Percentiles rank a stretch among this genome's conserved stretches.
phyloP scores from a whole-genome alignment of 1,140 invertebrate genomes.

The Phymorhynchus buccinoides region DNA sequence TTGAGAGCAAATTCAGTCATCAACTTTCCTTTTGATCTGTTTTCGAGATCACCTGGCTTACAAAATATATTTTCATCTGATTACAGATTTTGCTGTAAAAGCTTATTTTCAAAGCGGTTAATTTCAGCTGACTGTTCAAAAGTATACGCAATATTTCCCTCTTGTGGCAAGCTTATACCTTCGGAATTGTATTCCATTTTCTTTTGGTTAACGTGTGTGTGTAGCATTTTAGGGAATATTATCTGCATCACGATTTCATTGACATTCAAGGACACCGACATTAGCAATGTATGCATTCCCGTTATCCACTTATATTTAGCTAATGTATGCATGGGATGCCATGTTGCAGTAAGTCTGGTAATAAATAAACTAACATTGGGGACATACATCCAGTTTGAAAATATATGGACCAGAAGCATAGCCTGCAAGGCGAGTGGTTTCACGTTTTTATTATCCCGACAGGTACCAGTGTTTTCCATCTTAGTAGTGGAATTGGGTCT shows the following conservation, averaged over 20 bases:
- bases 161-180: background rate
- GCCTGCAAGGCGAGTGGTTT: background rate
- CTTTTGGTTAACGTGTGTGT: background rate
- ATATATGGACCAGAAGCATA: background rate
- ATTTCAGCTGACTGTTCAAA: background rate
- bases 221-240: background rate
- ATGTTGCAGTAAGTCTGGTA: background rate
- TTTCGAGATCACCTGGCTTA: constrained; percentile 40
- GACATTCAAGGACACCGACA: background rate
- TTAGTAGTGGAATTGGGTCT: background rate
- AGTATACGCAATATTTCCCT: background rate
- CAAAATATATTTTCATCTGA: constrained; percentile 39
- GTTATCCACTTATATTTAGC: background rate
- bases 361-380: background rate
- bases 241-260: background rate
- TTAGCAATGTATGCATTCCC: background rate
- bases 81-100: constrained; percentile 49
- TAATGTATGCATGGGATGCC: background rate
- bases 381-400: background rate
- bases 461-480: background rate
- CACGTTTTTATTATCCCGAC: background rate
- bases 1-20: background rate
- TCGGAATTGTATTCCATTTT: background rate
- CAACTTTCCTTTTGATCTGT: constrained; percentile 28
- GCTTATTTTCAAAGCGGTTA: background rate